Conservation (phyloP, 1,140 invertebrate species). For the Streblospio benedicti region DNA sequence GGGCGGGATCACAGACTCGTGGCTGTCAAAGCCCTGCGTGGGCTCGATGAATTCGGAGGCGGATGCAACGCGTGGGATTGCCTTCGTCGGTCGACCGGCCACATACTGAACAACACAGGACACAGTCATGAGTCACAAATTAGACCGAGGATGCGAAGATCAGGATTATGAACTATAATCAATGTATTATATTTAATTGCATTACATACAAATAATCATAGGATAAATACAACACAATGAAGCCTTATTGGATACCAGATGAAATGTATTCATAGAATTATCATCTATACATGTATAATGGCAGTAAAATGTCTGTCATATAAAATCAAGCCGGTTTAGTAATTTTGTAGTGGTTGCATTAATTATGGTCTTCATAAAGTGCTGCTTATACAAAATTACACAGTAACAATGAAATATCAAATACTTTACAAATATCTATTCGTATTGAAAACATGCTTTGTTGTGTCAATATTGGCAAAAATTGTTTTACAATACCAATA, state of each 20-base stretch:
- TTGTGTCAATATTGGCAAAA: too few relatives aligned
- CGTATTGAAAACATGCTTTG: too few relatives aligned
- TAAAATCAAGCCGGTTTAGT: background rate
- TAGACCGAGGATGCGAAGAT: background rate
- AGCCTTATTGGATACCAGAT: too few relatives aligned
- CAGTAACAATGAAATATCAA: too few relatives aligned
- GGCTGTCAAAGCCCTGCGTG: conserved; percentile 14
- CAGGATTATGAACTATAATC: background rate
- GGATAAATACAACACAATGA: too few relatives aligned
- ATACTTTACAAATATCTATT: too few relatives aligned
- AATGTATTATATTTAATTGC: background rate
- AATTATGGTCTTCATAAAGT: too few relatives aligned
- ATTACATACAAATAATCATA: too few relatives aligned
- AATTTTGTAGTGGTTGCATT: background rate
- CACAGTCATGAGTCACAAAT: background rate
- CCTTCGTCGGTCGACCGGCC: conserved; percentile 9
- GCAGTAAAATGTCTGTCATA: background rate
- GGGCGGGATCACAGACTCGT: conserved; percentile 18
- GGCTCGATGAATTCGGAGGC: conserved; percentile 19
- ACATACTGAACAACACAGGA: conserved; percentile 12
- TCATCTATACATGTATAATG: too few relatives aligned
- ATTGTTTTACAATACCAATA: too few relatives aligned
- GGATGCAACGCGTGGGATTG: conserved; percentile 18
- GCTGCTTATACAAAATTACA: too few relatives aligned
- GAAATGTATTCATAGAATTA: too few relatives aligned